Base-by-base conservation (phyloP, 2,797 vertebrate species). In the Carapus acus region DNA sequence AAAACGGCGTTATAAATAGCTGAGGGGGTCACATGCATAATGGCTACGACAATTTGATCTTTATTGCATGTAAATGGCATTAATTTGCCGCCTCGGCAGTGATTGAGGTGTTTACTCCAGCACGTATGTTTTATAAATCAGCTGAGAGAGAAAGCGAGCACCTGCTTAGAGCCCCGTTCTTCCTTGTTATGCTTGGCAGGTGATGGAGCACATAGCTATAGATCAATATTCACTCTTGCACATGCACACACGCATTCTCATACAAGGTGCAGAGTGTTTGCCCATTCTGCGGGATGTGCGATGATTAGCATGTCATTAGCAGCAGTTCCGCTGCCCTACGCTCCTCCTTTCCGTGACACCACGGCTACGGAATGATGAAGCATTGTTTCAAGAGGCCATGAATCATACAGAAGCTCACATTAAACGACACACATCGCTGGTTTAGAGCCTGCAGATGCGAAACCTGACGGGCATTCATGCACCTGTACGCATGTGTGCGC, bases 71-170 rank as follows among this genome's bases (percentile, higher is more conserved):
- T 69, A 50, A 24, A 68, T 72, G 36, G 63, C 49, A 80, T 77
- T 59, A 74, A 73, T 74, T 65, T 44, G 44, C 46, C 4, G 63
- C 71, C 54, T 55, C 33, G 20, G 20, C 34, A 43, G 62, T 82
- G 77, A 86, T 80, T 67, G 73, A 83, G 73, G 70, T 79, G 82
- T 85, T 86, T 84, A 80, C 73, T 61, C 55, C 66, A 5, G 41
- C 62, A 69, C 74, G 75, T 80, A 82, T 81, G 78, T 76, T 81
- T 78, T 73, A 73, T 80, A 77, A 81, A 81, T 82, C 73, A 80
- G 69, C 63, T 62, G 58, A 68, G 48, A 66, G 54, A 65, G 63
- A 27, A n/a, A n/a, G n/a, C n/a, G n/a, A 73, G 74, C 70, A 77
- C 73, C 79, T 74, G 69, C 76, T 84, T 75, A 83, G 75, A 71